Conservation (phyloP, 2,113 vertebrate genomes). For the Triplophysa dalaica region DNA sequence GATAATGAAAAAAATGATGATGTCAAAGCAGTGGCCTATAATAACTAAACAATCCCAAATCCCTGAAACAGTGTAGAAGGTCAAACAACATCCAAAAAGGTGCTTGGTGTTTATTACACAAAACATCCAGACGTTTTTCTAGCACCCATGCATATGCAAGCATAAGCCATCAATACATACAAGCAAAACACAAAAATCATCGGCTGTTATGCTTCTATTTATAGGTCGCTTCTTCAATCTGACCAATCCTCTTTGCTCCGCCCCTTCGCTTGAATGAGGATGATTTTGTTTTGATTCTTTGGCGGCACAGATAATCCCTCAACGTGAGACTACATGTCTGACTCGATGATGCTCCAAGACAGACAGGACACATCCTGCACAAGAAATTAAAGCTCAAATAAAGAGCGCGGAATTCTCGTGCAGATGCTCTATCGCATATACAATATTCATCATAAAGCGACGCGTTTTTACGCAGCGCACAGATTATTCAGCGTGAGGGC, state of each 20-base stretch:
- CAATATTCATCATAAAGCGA: conserved; percentile 55
- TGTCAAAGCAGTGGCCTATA: background rate
- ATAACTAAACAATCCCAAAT: background rate
- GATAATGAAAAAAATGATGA: no score
- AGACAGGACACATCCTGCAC: conserved; percentile 37
- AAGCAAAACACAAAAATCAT: conserved; percentile 11
- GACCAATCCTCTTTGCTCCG: conserved; percentile 28
- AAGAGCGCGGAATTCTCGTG: conserved; percentile 16
- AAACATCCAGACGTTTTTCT: background rate
- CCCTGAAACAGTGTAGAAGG: background rate
- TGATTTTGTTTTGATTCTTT: conserved; percentile 17
- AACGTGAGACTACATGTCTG: conserved; percentile 33
- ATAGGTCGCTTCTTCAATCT: conserved; percentile 20
- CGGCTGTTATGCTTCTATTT: conserved; percentile 27
- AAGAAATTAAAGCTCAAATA: conserved; percentile 49
- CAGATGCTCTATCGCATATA: conserved; percentile 42
- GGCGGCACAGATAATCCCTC: conserved; percentile 23
- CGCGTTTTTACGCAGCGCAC: conserved; percentile 44
- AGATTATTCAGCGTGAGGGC: conserved; percentile 50
- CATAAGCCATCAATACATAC: background rate
- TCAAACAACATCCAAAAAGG: background rate
- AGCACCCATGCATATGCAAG: background rate
- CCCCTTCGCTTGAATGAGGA: conserved; percentile 28
- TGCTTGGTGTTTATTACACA: no score
- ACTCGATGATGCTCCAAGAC: conserved; percentile 37